These are phyloP conservation scores for Chymomyza fuscimana DNA, from an alignment of 2,888 invertebrate species.

Conservation along the genomic window DNA sequence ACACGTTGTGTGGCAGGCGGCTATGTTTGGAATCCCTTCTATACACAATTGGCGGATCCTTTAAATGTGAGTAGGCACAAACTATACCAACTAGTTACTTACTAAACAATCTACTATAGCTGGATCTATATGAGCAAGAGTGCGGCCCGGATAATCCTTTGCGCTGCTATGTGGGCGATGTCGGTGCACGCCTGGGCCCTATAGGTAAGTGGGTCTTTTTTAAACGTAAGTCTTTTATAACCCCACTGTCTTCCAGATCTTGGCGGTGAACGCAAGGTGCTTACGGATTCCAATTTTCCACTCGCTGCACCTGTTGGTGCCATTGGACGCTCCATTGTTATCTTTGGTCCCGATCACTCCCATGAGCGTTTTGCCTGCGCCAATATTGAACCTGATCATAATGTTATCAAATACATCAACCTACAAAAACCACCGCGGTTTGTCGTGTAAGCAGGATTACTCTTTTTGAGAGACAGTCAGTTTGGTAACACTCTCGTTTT, in stretches of 20 bases:
- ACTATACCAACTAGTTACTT: background rate
- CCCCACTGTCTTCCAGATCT: conserved; percentile 81
- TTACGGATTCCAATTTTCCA: conserved; percentile 93
- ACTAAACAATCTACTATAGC: conserved; percentile 80
- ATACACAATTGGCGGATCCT: conserved; percentile 93
- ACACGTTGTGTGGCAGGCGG: conserved; percentile 95
- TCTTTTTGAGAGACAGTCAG: background rate
- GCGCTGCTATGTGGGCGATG: conserved; percentile 94
- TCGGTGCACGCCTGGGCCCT: conserved; percentile 90
- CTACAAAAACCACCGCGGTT: conserved; percentile 93
- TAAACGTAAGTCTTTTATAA: background rate
- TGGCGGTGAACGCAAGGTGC: conserved; percentile 87
- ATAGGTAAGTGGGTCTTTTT: conserved; percentile 81
- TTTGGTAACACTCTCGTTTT: conserved; percentile 12
- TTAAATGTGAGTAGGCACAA: conserved; percentile 84
- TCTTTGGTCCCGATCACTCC: conserved; percentile 87
- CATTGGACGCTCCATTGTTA: conserved; percentile 91
- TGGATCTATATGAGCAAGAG: conserved; percentile 90
- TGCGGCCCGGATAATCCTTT: conserved; percentile 93
- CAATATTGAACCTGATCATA: conserved; percentile 93
- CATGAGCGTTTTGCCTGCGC: conserved; percentile 91
- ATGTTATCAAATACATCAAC: conserved; percentile 93
- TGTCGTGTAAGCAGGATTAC: conserved; percentile 85
- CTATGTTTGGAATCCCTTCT: conserved; percentile 94
- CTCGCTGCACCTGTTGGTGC: conserved; percentile 89